phyloP scores from a whole-genome alignment of 64 coral and sea anemone genomes.

The Porites australiensis region DNA sequence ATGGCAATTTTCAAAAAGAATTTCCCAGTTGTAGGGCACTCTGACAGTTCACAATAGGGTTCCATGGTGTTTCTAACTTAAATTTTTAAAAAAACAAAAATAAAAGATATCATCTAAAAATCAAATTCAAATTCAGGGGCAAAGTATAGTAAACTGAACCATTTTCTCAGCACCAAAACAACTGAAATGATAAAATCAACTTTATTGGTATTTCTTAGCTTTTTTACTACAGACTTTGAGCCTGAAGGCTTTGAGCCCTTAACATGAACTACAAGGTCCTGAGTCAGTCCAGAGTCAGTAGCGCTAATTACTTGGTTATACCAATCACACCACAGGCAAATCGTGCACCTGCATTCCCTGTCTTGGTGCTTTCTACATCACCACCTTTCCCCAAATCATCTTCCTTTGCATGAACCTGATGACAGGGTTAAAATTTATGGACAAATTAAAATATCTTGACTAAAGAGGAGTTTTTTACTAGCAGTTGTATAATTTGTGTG shows the following conservation, averaged over 20 bases:
- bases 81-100: too few species aligned
- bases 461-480: too few species aligned
- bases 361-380: constrained; percentile 75
- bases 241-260: not conserved
- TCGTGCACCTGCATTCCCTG: constrained; percentile 81
- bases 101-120: too few species aligned
- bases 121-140: too few species aligned
- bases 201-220: not conserved
- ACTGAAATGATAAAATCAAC: not conserved
- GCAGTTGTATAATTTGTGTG: too few species aligned
- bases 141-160: too few species aligned
- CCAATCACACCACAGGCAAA: constrained; percentile 85
- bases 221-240: not conserved
- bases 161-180: not conserved
- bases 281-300: not conserved
- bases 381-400: constrained; percentile 85
- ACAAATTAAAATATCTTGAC: too few species aligned
- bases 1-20: too few species aligned
- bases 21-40: too few species aligned
- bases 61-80: too few species aligned
- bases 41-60: too few species aligned
- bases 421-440: too few species aligned
- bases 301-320: constrained; percentile 33
- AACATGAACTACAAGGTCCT: not conserved
- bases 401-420: constrained; percentile 71